phyloP scores from a whole-genome alignment of 2,113 vertebrate genomes.

The Odontophorus gujanensis region DNA sequence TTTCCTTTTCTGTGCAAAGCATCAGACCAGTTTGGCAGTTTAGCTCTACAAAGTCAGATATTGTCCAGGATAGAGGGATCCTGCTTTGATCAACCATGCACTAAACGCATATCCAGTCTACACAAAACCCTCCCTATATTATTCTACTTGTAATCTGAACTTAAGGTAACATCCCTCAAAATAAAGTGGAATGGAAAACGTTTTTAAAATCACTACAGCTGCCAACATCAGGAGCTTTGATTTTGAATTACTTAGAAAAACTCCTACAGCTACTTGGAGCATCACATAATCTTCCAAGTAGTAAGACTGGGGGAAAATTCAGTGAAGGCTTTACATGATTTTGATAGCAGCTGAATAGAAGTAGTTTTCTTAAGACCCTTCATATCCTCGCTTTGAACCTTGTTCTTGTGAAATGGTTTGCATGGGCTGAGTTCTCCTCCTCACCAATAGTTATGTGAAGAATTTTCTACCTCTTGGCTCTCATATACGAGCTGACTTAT shows the following conservation, averaged over 20 bases:
- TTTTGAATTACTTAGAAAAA: slow-evolving; percentile 12
- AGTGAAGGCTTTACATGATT: neutral
- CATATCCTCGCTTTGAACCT: neutral
- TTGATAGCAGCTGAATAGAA: neutral
- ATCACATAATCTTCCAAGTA: slow-evolving; percentile 7
- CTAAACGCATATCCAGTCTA: neutral
- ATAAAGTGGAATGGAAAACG: neutral
- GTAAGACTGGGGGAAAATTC: neutral
- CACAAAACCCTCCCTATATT: neutral
- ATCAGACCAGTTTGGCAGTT: neutral
- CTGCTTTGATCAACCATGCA: slow-evolving; percentile 6
- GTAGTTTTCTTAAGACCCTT: neutral
- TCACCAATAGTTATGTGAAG: neutral
- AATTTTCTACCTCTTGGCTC: slow-evolving; percentile 16
- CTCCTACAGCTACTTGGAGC: neutral
- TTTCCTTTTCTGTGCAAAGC: neutral
- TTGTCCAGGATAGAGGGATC: neutral
- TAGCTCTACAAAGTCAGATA: neutral
- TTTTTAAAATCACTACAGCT: slow-evolving; percentile 17
- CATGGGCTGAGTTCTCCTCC: neutral
- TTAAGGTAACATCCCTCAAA: neutral
- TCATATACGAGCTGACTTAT: slow-evolving; percentile 29
- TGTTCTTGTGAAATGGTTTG: slow-evolving; percentile 12
- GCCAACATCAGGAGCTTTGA: slow-evolving; percentile 29
- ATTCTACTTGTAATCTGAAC: neutral